Conservation (phyloP, 2,797 vertebrate genomes). For the Neopelma chrysocephalum region DNA sequence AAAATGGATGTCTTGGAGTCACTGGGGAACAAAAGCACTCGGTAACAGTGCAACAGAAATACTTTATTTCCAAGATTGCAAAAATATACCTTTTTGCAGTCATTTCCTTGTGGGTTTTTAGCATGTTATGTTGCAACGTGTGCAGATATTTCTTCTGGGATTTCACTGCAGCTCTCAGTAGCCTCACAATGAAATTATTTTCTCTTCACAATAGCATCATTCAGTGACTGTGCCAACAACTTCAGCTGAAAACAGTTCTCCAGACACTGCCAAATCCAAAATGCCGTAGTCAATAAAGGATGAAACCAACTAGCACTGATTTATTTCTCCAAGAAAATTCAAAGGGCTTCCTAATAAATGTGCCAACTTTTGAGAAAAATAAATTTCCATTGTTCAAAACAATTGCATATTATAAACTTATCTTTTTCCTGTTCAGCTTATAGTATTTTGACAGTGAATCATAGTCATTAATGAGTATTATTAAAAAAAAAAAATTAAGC, state of each 20-base stretch:
- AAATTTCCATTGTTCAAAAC: background rate
- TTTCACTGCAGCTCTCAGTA: background rate
- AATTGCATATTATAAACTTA: background rate
- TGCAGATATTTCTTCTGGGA: background rate
- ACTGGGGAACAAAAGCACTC: background rate
- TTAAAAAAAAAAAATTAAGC: background rate
- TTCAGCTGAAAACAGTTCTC: background rate
- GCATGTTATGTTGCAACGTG: background rate
- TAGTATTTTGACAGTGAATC: background rate
- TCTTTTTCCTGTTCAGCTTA: background rate
- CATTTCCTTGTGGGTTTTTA: background rate
- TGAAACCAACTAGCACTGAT: background rate
- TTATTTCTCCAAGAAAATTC: background rate
- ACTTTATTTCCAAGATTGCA: background rate
- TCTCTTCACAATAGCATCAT: background rate
- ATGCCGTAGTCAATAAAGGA: background rate
- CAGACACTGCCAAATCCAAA: constrained; percentile 10
- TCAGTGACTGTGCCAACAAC: constrained; percentile 6
- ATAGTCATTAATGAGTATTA: background rate
- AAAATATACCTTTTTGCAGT: background rate
- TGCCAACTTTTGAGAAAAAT: background rate
- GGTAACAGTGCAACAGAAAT: background rate
- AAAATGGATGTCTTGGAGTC: background rate
- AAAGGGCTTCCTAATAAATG: background rate
- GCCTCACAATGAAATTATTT: background rate